A percentile compares a stretch with the other conserved stretches of the same genome.
Evolutionary conservation across 2,113 vertebrate species (phyloP).

Genomic region (Ailuropoda melanoleuca): DNA sequence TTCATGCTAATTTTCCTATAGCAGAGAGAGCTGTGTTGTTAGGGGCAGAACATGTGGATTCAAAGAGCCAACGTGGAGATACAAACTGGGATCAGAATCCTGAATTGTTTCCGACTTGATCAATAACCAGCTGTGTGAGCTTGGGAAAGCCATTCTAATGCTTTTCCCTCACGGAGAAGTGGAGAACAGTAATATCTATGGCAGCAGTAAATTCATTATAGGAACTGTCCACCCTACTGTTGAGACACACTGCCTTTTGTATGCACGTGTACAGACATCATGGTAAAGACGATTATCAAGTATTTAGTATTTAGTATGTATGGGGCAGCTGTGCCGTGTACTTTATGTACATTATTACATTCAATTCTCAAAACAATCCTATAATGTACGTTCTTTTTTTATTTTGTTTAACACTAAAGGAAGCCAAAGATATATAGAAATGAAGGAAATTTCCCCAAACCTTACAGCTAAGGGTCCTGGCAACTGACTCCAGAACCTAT

Average conservation of each 20-base stretch:
- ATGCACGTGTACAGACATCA: not conserved
- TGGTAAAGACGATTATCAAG: not conserved
- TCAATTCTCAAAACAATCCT: not conserved
- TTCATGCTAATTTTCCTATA: not conserved
- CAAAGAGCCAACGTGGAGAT: not conserved
- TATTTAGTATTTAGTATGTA: not conserved
- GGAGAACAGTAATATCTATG: not conserved
- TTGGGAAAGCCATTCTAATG: not conserved
- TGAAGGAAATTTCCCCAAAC: not conserved
- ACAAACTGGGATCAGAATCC: not conserved
- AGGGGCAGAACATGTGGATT: not conserved
- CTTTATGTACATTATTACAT: not conserved
- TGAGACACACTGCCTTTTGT: not conserved
- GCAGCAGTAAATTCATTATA: not conserved
- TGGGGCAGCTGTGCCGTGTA: not conserved
- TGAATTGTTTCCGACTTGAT: slow-evolving; percentile 1
- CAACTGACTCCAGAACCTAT: not conserved
- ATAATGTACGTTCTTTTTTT: not conserved
- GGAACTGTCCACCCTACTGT: not conserved
- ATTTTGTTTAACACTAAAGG: not conserved
- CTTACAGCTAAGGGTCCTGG: not conserved
- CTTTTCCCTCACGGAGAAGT: not conserved
- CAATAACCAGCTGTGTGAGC: not conserved
- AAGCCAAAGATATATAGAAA: not conserved
- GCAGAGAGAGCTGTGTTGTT: not conserved